Evolutionary conservation across 2,113 vertebrate genomes (phyloP).

Genomic region (Trematocara zebra): DNA sequence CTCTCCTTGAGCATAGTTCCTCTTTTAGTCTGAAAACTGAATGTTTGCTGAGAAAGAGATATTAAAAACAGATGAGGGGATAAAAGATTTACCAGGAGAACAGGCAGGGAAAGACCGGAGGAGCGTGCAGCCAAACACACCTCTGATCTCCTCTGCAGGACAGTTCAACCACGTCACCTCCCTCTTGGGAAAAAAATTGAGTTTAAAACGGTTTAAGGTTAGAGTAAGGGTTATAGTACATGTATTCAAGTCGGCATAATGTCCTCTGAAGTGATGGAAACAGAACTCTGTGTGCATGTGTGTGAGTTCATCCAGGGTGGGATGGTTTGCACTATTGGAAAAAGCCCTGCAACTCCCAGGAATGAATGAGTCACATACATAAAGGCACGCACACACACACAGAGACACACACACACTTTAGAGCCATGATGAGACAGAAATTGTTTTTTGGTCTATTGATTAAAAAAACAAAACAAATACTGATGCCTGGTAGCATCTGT

Average conservation of each 20-base stretch:
- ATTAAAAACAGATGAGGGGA: conserved; percentile 22
- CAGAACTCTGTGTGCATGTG: background rate
- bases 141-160: background rate
- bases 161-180: background rate
- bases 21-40: background rate
- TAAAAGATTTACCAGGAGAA: background rate
- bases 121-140: conserved; percentile 11
- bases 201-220: background rate
- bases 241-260: background rate
- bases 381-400: background rate
- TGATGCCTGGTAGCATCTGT: background rate
- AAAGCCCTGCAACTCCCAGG: conserved; percentile 29
- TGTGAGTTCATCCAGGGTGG: conserved; percentile 1
- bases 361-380: conserved; percentile 46
- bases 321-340: conserved; percentile 24
- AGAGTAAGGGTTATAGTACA: background rate
- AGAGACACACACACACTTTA: background rate
- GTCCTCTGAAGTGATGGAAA: background rate
- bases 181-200: background rate
- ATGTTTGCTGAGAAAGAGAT: background rate
- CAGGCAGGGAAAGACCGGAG: background rate
- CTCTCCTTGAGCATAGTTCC: background rate
- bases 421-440: background rate
- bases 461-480: background rate
- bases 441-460: background rate